These are phyloP conservation scores for Conus ventricosus DNA, from an alignment of 1,140 invertebrate genomes.

Conservation along the genomic window DNA sequence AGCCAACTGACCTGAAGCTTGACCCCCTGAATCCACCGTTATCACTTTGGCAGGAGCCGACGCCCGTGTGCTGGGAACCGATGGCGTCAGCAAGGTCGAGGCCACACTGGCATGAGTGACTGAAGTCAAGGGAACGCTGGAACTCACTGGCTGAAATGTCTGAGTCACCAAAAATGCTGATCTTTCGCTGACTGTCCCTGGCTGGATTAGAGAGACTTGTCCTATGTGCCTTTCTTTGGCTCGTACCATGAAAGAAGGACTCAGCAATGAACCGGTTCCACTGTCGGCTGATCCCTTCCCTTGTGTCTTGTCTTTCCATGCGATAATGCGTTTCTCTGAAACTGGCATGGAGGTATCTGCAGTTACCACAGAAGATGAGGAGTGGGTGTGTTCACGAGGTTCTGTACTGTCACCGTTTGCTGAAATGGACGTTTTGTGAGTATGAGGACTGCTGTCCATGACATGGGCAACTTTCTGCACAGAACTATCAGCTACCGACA, in stretches of 20 bases:
- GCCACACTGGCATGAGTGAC: not conserved
- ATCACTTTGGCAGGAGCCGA: not conserved
- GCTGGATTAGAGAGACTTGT: no score
- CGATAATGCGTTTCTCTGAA: not conserved
- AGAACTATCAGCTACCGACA: slow-evolving; percentile 2
- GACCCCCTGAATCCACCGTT: not conserved
- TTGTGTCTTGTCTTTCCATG: not conserved
- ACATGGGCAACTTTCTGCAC: not conserved
- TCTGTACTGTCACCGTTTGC: not conserved
- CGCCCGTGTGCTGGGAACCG: not conserved
- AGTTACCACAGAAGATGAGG: not conserved
- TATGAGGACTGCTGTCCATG: not conserved
- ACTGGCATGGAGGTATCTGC: not conserved
- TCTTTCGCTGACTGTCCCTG: not conserved
- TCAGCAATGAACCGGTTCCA: no score
- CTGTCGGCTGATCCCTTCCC: no score
- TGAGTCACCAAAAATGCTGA: not conserved
- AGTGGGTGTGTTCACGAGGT: not conserved
- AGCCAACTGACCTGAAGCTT: not conserved
- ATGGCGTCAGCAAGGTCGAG: not conserved
- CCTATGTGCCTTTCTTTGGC: no score
- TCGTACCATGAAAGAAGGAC: no score
- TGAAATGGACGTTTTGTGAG: not conserved
- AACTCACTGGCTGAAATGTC: not conserved
- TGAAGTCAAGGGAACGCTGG: not conserved